A percentile compares a stretch with the other conserved stretches of the same genome.
Conservation (phyloP, 2,888 invertebrate species). For the Invenusta paracnida region DNA sequence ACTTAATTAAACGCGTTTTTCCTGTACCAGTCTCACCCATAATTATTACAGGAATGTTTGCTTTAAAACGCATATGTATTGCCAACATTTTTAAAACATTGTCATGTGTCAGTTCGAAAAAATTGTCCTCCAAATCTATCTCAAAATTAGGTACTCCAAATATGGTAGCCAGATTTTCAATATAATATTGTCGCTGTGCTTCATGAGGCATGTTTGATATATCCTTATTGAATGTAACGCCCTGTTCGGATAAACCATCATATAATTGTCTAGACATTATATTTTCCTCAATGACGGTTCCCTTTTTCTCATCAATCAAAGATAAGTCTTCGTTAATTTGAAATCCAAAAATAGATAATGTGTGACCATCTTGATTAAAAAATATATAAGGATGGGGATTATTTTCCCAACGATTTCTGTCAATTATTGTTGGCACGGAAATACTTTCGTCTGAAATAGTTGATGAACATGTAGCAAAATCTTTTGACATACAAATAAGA, state of each 20-base stretch:
- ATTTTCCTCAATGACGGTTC: slow-evolving; percentile 48
- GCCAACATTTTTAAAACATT: slow-evolving; percentile 58
- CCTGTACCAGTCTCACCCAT: slow-evolving; percentile 60
- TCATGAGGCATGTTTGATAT: slow-evolving; percentile 49
- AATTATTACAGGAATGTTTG: slow-evolving; percentile 57
- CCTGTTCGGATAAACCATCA: slow-evolving; percentile 50
- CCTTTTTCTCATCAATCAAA: slow-evolving; percentile 52
- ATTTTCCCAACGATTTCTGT: slow-evolving; percentile 39
- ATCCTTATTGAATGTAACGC: slow-evolving; percentile 52
- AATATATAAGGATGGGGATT: slow-evolving; percentile 58
- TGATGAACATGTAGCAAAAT: slow-evolving; percentile 16
- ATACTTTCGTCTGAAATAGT: not conserved
- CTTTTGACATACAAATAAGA: slow-evolving; percentile 30
- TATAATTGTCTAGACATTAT: slow-evolving; percentile 50
- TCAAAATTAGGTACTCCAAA: slow-evolving; percentile 50
- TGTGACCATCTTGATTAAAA: slow-evolving; percentile 53
- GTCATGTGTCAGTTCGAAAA: slow-evolving; percentile 57
- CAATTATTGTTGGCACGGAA: not conserved
- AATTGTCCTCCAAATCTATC: slow-evolving; percentile 52
- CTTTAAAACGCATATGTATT: slow-evolving; percentile 58
- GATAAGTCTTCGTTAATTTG: slow-evolving; percentile 49
- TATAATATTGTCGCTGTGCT: slow-evolving; percentile 46
- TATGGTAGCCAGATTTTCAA: slow-evolving; percentile 50
- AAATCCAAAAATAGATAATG: slow-evolving; percentile 57
- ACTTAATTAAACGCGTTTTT: slow-evolving; percentile 55